Evolutionary conservation across 2,797 vertebrate species (phyloP), one percentile per base, ranked within the genome.

Genomic region (Podarcis lilfordi): DNA sequence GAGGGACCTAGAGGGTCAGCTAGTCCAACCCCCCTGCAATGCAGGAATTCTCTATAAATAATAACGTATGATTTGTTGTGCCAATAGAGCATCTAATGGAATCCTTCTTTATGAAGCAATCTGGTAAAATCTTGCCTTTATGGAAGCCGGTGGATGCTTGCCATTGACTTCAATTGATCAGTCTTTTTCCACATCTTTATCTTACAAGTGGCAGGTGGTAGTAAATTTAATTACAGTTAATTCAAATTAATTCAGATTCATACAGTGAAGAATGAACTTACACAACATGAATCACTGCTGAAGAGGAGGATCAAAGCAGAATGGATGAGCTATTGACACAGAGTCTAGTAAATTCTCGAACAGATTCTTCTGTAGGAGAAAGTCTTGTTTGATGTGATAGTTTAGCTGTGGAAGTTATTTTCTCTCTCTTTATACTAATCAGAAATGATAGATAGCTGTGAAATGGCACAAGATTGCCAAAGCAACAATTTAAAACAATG

Each of bases 141-240:
- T 71, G 50, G 6, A 80, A 68, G 15, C 29, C 25, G 29, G 25
- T 72, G n/a, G n/a, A 37, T 37, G 29, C 69, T 43, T 82, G 69
- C 40, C 43, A 32, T 69, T 87, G 37, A 82, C 21, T 21, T n/a
- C 2, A 43, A 43, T 64, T 45, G 2, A 64, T 37, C 32, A 17
- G 4, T 81, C 9, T 76, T n/a, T 5, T 64, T 40, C 21, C 27
- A 64, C 37, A n/a, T 61, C 32, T 84, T 61, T 83, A 35, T 76
- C 71, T 85, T 40, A 71, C 15, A 59, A 71, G 23, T 69, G 29
- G 40, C 64, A 68, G 23, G 45, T 50, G 32, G 32, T 55, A 27
- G 45, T 86, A 35, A 71, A 86, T 32, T 86, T 80, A 71, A 86
- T 86, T 59, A 59, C 5, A 50, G n/a, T 11, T 71, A 55, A 80